These are phyloP conservation scores for Patiria pectinifera DNA, from an alignment of 53 echinoderm and acorn worm species.

Conservation along the genomic window DNA sequence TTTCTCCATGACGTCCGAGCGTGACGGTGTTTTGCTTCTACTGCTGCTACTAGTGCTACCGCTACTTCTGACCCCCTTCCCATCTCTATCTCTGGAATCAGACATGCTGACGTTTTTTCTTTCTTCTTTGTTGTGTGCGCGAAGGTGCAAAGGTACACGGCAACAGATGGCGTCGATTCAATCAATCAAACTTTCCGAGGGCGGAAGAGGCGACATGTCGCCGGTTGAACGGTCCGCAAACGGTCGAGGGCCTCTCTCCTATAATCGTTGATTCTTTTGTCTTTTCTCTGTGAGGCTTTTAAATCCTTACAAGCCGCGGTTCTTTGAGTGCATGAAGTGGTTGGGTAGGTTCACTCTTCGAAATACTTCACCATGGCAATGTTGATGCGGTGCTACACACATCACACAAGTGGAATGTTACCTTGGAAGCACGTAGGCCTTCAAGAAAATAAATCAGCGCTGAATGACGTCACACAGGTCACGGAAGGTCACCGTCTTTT, in stretches of 20 bases:
- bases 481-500: conserved; percentile 1
- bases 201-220: conserved; percentile 47
- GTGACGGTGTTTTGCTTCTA: conserved; percentile 15
- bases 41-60: not conserved
- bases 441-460: conserved; percentile 7
- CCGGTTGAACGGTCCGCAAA: conserved; percentile 24
- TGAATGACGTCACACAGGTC: conserved; percentile 37
- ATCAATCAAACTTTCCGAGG: conserved; percentile 36
- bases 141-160: conserved; percentile 54
- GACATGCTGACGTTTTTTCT: not conserved
- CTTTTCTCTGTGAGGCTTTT: not conserved
- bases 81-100: conserved; percentile 15
- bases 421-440: conserved; percentile 13
- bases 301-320: not conserved
- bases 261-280: conserved; percentile 12
- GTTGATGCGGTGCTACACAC: conserved; percentile 4
- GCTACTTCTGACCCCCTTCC: conserved; percentile 6
- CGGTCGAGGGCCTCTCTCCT: conserved; percentile 3
- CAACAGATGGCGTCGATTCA: conserved; percentile 54
- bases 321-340: conserved; percentile 33
- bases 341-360: not conserved
- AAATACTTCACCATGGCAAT: conserved; percentile 20
- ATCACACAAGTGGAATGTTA: conserved; percentile 43
- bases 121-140: conserved; percentile 19
- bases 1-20: conserved; percentile 57